Evolutionary conservation across 1,140 invertebrate genomes (phyloP).

Genomic region (Trichonephila clavata): DNA sequence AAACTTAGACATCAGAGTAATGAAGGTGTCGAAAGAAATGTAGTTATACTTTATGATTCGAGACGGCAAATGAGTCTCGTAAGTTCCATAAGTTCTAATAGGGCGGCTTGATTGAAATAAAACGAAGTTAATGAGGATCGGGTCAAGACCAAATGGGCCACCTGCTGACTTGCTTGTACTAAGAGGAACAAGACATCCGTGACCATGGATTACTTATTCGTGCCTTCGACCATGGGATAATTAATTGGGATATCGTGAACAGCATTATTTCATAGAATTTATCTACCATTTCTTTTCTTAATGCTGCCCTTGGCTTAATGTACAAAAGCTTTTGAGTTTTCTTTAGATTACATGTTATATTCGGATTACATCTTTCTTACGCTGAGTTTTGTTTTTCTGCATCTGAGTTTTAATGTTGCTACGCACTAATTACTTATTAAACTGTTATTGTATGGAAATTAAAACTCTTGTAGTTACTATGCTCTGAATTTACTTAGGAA

Average conservation of each 20-base stretch:
- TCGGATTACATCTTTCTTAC: background rate
- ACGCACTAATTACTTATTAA: background rate
- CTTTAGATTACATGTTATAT: background rate
- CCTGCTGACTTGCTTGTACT: constrained; percentile 51
- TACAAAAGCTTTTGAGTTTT: background rate
- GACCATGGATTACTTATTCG: constrained; percentile 46
- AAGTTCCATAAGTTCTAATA: constrained; percentile 19
- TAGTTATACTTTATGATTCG: constrained; percentile 18
- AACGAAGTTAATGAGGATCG: constrained; percentile 63
- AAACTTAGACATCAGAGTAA: background rate
- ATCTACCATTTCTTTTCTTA: background rate
- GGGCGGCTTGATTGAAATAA: constrained; percentile 48
- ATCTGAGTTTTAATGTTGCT: background rate
- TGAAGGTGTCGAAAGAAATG: constrained; percentile 20
- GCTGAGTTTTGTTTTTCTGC: background rate
- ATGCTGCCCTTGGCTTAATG: background rate
- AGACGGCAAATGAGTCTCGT: background rate
- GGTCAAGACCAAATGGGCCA: constrained; percentile 67
- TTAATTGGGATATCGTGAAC: constrained; percentile 57
- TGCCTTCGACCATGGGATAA: constrained; percentile 31
- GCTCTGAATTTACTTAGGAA: background rate
- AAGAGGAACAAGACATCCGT: constrained; percentile 4
- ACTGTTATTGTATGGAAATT: background rate
- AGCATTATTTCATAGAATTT: constrained; percentile 31
- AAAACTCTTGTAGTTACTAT: background rate